Base-by-base conservation (phyloP, 2,797 vertebrate genomes). In the Alca torda region DNA sequence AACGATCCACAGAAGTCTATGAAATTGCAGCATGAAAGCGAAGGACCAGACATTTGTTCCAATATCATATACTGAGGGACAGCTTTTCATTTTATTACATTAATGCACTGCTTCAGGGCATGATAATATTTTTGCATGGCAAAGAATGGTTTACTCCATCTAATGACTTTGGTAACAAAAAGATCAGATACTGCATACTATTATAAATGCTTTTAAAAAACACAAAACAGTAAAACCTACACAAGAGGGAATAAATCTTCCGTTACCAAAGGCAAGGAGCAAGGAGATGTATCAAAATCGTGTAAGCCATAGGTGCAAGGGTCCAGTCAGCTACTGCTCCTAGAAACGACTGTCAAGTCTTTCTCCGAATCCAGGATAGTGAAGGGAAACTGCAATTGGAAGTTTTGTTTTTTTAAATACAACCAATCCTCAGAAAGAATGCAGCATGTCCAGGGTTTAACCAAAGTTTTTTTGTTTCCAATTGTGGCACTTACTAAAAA, bases 201-300 rank as follows among this genome's bases (percentile, higher is more conserved):
- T 39, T 30, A 75, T 12, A 83, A 88, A 83, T 16, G 3, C 39
- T 35, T 65, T 54, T 24, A n/a, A 48, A 68, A 70, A 82, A 14
- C 39, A 84, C 30, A 51, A 60, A 89, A 10, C 45, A 43, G 48
- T 50, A 72, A 75, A 69, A 89, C 9, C 53, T 37, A 53, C 77
- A 59, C n/a, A 69, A 72, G 43, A 69, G 45, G 45, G 60, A 60
- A 39, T 33, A 64, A 87, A 48, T 73, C 64, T 84, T 50, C 43
- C 0, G 16, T 74, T 89, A 50, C 80, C 80, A 96, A 92, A 96
- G 88, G 72, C 85, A 87, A 95, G 45, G 65, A 84, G 72, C 85
- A 87, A 95, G 45, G 65, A 84, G 69, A 76, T 13, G 33, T 19
- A 85, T 56, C 31, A n/a, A 33, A n/a, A 51, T 10, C 8, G 13